phyloP scores from a whole-genome alignment of 2,888 invertebrate genomes.

The Julus scandinavius region DNA sequence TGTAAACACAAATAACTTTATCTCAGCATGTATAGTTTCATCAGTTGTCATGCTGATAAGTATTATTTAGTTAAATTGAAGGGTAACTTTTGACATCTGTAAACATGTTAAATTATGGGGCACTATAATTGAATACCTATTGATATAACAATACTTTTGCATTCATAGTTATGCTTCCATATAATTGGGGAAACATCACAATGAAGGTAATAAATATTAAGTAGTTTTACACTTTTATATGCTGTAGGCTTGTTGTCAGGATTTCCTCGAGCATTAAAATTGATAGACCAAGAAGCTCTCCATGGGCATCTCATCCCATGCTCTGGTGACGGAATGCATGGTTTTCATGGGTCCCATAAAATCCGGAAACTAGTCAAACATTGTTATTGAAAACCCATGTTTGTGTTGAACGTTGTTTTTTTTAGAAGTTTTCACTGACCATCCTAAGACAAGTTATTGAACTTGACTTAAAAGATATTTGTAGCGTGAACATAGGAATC shows the following conservation, averaged over 20 bases:
- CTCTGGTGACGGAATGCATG: background rate
- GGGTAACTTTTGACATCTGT: too few species aligned
- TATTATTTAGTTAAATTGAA: too few species aligned
- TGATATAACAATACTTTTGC: background rate
- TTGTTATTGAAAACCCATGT: too few species aligned
- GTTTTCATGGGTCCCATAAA: too few species aligned
- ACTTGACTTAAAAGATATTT: background rate
- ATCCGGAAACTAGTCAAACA: too few species aligned
- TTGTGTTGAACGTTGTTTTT: too few species aligned
- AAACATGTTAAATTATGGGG: background rate
- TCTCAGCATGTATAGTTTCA: too few species aligned
- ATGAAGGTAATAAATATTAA: conserved; percentile 1
- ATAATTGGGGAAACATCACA: background rate
- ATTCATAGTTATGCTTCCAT: background rate
- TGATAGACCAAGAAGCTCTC: background rate
- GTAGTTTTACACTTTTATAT: background rate
- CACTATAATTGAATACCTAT: background rate
- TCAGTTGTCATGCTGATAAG: too few species aligned
- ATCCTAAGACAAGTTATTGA: background rate
- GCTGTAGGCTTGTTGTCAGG: background rate
- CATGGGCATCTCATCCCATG: background rate
- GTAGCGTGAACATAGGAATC: background rate
- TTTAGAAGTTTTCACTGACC: background rate
- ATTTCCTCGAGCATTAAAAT: background rate
- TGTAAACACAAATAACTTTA: too few species aligned